These are phyloP conservation scores for Arvicanthis niloticus DNA, from an alignment of 2,113 vertebrate genomes.

Conservation along the genomic window DNA sequence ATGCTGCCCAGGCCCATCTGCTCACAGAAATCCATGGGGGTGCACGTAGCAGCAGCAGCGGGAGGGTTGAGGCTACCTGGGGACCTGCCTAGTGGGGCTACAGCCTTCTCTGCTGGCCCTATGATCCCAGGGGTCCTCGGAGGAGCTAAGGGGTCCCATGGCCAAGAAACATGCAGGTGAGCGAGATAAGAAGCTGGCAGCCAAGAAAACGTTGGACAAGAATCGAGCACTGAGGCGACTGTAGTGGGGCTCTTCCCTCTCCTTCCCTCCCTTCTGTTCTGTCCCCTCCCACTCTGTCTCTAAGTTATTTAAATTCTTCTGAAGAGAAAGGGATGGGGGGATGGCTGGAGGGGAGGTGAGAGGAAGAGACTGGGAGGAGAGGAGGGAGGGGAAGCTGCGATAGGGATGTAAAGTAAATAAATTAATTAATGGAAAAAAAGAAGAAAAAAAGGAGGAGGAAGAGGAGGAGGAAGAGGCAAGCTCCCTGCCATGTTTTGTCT, in stretches of 20 bases:
- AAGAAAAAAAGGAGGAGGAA: too few species aligned
- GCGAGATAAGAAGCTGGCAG: slow-evolving; percentile 88
- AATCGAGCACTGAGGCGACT: slow-evolving; percentile 94
- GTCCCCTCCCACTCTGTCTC: slow-evolving; percentile 44
- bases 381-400: too few species aligned
- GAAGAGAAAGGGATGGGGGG: too few species aligned
- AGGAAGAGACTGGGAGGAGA: too few species aligned
- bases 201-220: slow-evolving; percentile 96
- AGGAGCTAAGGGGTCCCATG: slow-evolving; percentile 87
- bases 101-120: slow-evolving; percentile 82
- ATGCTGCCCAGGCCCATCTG: slow-evolving; percentile 92
- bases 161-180: slow-evolving; percentile 96
- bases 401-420: too few species aligned
- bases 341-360: too few species aligned
- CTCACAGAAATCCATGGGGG: slow-evolving; percentile 94
- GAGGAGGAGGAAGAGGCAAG: not conserved
- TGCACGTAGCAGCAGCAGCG: slow-evolving; percentile 69
- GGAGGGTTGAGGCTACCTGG: not conserved
- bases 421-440: too few species aligned
- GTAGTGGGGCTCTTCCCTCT: slow-evolving; percentile 81
- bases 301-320: slow-evolving; percentile 84
- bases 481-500: not conserved
- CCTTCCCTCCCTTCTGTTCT: not conserved
- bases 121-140: slow-evolving; percentile 80
- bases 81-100: not conserved